Evolutionary conservation across 2,797 vertebrate species (phyloP), one percentile per base, ranked within the genome.

Genomic region (Silurus aristotelis): DNA sequence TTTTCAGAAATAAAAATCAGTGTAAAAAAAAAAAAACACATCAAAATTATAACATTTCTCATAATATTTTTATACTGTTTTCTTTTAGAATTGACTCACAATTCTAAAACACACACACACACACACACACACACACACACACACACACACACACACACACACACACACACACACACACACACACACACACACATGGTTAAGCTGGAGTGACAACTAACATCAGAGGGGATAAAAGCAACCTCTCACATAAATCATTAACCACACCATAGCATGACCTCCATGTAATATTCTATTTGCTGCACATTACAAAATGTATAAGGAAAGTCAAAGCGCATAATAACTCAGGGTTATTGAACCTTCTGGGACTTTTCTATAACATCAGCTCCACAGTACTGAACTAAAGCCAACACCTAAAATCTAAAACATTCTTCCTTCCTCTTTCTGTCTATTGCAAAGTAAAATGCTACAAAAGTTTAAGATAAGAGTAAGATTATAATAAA

Each of bases 271-370:
- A 83, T 80, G 80, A 87, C 76, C 85, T 83, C n/a, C 72, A 89
- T 84, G 78, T 73, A 86, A 88, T 84, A 87, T 85, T 88, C 67
- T 76, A 83, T 82, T 75, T 83, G 76, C 75, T 87, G 70, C 81
- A 82, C 68, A 84, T 88, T 85, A 84, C 64, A 86, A 84, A 84
- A 83, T 68, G 10, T 80, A 75, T 78, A 84, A 87, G 81, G 52
- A 82, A 82, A 70, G 80, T 61, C 22, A 70, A 60, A 27, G 38
- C 27, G 27, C 70, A 70, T 66, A 80, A 83, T 25, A 76, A 63
- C 55, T 58, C 27, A 82, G 71, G 58, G 67, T 83, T 79, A 84
- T 80, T 46, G 55, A 56, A 83, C 67, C 68, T n/a, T 38, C 58
- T 27, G 20, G 2, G 43, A 60, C n/a, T 5, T 71, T 80, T 67